Evolutionary conservation across 2,113 vertebrate genomes (phyloP), one percentile per base, ranked within the genome.

Genomic region (Cyphotilapia sp.): DNA sequence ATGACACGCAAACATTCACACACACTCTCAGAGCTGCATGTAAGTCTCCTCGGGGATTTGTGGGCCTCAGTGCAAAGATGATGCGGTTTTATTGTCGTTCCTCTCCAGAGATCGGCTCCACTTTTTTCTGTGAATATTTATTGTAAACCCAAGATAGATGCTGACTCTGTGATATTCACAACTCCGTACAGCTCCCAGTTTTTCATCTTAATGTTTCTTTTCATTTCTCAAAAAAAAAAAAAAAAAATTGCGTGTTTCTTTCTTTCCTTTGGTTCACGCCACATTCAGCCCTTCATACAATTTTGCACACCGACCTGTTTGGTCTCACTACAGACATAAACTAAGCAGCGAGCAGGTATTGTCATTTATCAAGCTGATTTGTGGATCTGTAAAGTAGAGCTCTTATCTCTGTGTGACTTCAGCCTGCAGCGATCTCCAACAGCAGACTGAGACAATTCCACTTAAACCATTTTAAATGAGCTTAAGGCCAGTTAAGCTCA

Each of bases 401-500:
- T 80, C 16, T 81, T 81, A 81, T 90, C 61, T n/a, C 71, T 12
- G 71, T 49, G 71, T n/a, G 27, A 78, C 53, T 9, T 56, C 24
- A 66, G 59, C 16, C 81, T 57, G 35, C 29, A 83, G 38, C 27
- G 3, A 42, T 80, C 59, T 82, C 40, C 57, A 33, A 47, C 29
- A 40, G 47, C 35, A 14, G 13, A 33, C 71, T 27, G 3, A 69
- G 38, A 86, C 76, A 54, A 17, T 69, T 69, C 57, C 49, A 59
- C 56, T 69, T 57, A 59, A 81, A 47, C n/a, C 84, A 31, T 33
- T 17, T 51, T 40, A 74, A 89, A 81, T n/a, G 51, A 87, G 85
- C 81, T 84, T 53, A 61, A 42, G 66, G 81, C 71, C 71, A 86
- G 42, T 78, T 78, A 78, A 78, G 53, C 85, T 78, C 82, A 56